Base-by-base conservation (phyloP, 2,888 invertebrate genomes). In the Fabriciana adippe region DNA sequence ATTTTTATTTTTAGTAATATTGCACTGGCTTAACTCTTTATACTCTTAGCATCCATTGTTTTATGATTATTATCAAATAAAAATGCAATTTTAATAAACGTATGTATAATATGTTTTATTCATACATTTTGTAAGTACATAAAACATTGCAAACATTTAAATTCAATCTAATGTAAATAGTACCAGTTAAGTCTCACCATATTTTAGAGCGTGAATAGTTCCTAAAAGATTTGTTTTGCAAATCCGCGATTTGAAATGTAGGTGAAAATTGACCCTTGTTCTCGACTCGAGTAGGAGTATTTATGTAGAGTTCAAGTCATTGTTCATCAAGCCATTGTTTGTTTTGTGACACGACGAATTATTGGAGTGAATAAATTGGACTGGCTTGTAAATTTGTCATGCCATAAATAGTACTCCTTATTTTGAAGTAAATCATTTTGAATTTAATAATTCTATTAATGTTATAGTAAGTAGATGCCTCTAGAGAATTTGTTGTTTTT, bases 201-300 rank as follows among this genome's bases (percentile, higher is more conserved):
- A 16, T 64, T 64, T 57, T 57, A 68, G 63, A 68, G 78, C 47
- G 72, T 64, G 72, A 60, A 64, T 69, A 76, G 48, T 79, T 68
- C 26, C 68, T 76, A 79, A 79, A 81, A 80, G 81, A 83, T 85
- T 85, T 81, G 83, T 84, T 73, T 80, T 76, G 72, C 71, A 80
- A 75, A 76, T 73, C 64, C 72, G 75, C 79, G 79, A 81, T 85
- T 86, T 84, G 78, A 83, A 84, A 85, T 87, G 85, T 85, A 84
- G 85, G 84, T 81, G 83, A 83, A 83, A 81, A 83, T 83, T 87
- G 88, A 87, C 74, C 78, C 84, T 81, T 88, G 88, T 88, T 84
- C 76, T 73, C 74, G 74, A 73, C 57, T 69, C 73, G 76, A 75
- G 80, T 81, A 79, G 79, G 80, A 77, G 80, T 80, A 76, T 78